Evolutionary conservation across 2,113 vertebrate species (phyloP).

Genomic region (Lampris incognitus): DNA sequence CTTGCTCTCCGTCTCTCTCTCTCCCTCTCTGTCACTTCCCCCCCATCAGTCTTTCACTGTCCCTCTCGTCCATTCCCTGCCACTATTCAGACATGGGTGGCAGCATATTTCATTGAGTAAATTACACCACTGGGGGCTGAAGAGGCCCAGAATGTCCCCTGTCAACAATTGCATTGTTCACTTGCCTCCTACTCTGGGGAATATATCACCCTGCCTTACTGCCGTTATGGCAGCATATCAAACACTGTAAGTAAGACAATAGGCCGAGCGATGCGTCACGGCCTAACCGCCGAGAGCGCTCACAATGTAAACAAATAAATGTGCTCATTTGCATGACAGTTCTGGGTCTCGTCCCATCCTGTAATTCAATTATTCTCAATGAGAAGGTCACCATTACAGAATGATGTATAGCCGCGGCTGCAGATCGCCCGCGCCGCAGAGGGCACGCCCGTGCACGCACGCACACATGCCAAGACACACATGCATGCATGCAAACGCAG

Average conservation of each 20-base stretch:
- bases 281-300: constrained; percentile 35
- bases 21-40: not conserved
- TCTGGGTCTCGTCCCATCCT: constrained; percentile 29
- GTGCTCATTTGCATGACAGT: constrained; percentile 73
- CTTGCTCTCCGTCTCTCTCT: not conserved
- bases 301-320: constrained; percentile 61
- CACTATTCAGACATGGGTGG: constrained; percentile 43
- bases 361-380: constrained; percentile 58
- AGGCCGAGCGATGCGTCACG: constrained; percentile 26
- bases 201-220: constrained; percentile 47
- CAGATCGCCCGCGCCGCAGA: not conserved
- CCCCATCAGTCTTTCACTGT: too few species aligned
- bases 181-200: constrained; percentile 40
- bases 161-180: constrained; percentile 41
- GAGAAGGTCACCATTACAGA: constrained; percentile 45
- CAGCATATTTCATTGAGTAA: constrained; percentile 54
- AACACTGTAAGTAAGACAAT: constrained; percentile 55
- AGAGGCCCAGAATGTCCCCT: constrained; percentile 37
- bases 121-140: constrained; percentile 48
- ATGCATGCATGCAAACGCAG: not conserved
- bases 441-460: not conserved
- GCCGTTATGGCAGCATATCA: constrained; percentile 65
- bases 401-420: constrained; percentile 50
- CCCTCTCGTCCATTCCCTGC: constrained; percentile 14
- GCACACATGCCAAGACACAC: not conserved